Evolutionary conservation across 2,888 invertebrate species (phyloP), one percentile per base, ranked within the genome.

Genomic region (Limnephilus marmoratus): DNA sequence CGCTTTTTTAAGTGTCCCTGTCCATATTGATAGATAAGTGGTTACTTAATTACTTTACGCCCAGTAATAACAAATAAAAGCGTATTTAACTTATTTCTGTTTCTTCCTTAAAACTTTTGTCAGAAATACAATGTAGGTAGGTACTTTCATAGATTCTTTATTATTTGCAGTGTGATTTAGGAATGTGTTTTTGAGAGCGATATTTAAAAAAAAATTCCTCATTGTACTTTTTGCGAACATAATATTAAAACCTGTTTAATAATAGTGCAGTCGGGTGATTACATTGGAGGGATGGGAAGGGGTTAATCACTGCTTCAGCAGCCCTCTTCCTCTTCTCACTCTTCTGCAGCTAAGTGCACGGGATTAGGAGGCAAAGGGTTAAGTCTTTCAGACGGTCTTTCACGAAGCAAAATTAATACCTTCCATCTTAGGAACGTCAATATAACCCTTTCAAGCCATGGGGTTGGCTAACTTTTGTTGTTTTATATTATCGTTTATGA

Each of bases 361-460:
- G 93, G 92, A 90, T 93, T 92, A 93, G 80, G 29, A 49, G 29
- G 34, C 37, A 88, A 93, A 91, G 89, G 92, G 93, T 90, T 93
- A 92, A 93, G 92, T 92, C 92, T 93, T 93, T 93, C 91, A 91
- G 91, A 49, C 88, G 45, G 90, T 91, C 83, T 90, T 92, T 85
- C 87, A 80, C 41, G 85, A 90, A 91, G 86, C 90, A 85, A 68
- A 81, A 80, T 29, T 82, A 85, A 92, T 89, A 37, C 88, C 81
- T 89, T 81, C 41, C 11, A 24, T 81, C 41, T 81, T n/a, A 89
- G 12, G n/a, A 24, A 80, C 80, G 88, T 89, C n/a, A 34, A 31
- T 87, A 31, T 3, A 29, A 81, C 90, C 82, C n/a, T 31, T 88
- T 34, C 12, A 12, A 2, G 11, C 9, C 18, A 11, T 7, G 80